These are phyloP conservation scores for Apis mellifera DNA, from an alignment of 1,140 invertebrate species.

Conservation along the genomic window DNA sequence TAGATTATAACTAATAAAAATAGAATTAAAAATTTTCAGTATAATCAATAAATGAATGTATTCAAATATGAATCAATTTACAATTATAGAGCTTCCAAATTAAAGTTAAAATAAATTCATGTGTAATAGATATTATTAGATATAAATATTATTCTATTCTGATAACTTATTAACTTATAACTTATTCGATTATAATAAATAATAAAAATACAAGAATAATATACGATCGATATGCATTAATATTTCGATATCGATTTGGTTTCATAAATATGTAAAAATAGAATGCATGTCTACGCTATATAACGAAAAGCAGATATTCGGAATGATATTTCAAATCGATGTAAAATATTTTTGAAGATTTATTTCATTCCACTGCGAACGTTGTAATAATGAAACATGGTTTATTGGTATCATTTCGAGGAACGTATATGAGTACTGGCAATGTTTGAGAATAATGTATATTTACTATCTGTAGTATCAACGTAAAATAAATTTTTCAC, in stretches of 20 bases:
- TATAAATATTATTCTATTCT: neutral
- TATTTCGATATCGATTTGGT: neutral
- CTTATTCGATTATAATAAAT: conserved; percentile 22
- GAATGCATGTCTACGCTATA: neutral
- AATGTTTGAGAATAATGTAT: conserved; percentile 8
- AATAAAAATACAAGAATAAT: conserved; percentile 22
- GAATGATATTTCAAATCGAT: neutral
- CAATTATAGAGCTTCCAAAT: too few species aligned
- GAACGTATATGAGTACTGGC: neutral
- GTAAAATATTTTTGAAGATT: conserved; percentile 8
- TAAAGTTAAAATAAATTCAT: neutral
- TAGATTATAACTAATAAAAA: too few species aligned
- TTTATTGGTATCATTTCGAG: neutral
- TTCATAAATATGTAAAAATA: conserved; percentile 30
- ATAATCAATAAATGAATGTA: too few species aligned
- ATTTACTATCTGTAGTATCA: neutral
- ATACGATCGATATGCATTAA: conserved; percentile 11
- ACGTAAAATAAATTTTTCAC: neutral
- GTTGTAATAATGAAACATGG: conserved; percentile 11
- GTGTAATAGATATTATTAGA: neutral
- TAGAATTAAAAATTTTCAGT: too few species aligned
- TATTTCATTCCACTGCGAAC: neutral
- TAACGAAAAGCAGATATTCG: conserved; percentile 6
- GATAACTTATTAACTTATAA: conserved; percentile 4
- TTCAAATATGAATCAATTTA: too few species aligned